These are phyloP conservation scores for Aphaenogaster rudis DNA, from an alignment of 1,140 invertebrate genomes.

Conservation along the genomic window DNA sequence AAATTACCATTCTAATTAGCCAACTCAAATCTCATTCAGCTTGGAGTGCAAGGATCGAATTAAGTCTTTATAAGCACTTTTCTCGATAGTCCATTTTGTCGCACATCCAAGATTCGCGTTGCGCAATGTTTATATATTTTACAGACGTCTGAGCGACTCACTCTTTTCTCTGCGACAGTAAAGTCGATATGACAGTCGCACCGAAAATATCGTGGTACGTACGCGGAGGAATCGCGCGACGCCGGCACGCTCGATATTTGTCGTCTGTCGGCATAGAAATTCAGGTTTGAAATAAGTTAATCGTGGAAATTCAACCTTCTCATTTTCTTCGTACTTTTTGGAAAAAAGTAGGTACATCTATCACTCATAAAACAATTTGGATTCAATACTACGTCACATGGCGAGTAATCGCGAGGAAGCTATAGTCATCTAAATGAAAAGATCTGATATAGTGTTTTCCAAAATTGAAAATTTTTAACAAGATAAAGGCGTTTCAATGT, in stretches of 20 bases:
- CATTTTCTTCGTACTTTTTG: not conserved
- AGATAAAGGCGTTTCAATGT: not conserved
- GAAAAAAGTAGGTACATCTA: not conserved
- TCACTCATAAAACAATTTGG: not conserved
- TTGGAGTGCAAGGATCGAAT: not conserved
- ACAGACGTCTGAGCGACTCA: not conserved
- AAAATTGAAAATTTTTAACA: conserved; percentile 1
- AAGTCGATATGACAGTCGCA: conserved; percentile 43
- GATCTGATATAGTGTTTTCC: not conserved
- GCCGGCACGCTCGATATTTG: conserved; percentile 5
- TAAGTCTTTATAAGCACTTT: not conserved
- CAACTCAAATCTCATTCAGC: not conserved
- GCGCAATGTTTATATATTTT: conserved; percentile 3
- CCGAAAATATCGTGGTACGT: conserved; percentile 48
- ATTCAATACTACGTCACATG: not conserved
- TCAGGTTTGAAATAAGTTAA: conserved; percentile 22
- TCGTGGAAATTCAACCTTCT: conserved; percentile 25
- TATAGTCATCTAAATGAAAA: not conserved
- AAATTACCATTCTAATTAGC: not conserved
- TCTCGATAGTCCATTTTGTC: not conserved
- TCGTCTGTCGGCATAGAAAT: conserved; percentile 21
- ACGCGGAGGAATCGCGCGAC: not conserved
- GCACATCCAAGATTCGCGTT: not conserved
- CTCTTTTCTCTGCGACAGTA: conserved; percentile 18
- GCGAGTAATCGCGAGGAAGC: not conserved